Evolutionary conservation across 1,140 invertebrate species (phyloP), one percentile per base, ranked within the genome.

Genomic region (Proctacanthus coquilletti): DNA sequence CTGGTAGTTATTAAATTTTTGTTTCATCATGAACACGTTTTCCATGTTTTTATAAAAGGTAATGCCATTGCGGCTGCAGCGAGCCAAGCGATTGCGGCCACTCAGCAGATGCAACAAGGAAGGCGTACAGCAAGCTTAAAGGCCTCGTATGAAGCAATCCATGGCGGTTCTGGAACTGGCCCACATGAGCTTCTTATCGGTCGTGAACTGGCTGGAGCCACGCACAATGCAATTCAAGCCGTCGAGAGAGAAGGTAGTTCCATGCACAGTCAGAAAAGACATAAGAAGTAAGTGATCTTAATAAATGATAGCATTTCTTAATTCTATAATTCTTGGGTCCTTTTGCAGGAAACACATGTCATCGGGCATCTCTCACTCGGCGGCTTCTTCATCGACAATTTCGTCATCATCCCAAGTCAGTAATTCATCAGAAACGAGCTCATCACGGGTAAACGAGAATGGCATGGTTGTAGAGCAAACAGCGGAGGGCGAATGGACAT

Each of bases 31-130:
- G n/a, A 25, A 25, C n/a, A 25, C n/a, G 23, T 25, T 25, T 25
- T 25, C n/a, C n/a, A n/a, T n/a, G n/a, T 25, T 25, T 25, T 25
- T 25, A 25, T 6, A 25, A 25, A 25, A 25, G 82, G 82, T 17
- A 92, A 80, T 52, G 84, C 91, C 1, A 91, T 96, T 40, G 89
- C 88, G 1, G 88, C 85, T 2, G 91, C 91, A 11, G 91, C 91
- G 1, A 92, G 88, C 15, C 91, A 96, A 61, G 91, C 91, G 1
- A 96, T 96, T 40, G 88, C 87, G 9, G 89, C 89, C 4, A 96
- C 93, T 11, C 88, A 96, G 50, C 89, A 94, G 72, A 91, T 95
- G 82, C 86, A 89, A 52, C 86, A 94, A 46, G 92, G 92, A 1
- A 69, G 92, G 40, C 69, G 92, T 33, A 94, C 91, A 0, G 87